Base-by-base conservation (phyloP, 2,888 invertebrate genomes). In the Heliconius sara region DNA sequence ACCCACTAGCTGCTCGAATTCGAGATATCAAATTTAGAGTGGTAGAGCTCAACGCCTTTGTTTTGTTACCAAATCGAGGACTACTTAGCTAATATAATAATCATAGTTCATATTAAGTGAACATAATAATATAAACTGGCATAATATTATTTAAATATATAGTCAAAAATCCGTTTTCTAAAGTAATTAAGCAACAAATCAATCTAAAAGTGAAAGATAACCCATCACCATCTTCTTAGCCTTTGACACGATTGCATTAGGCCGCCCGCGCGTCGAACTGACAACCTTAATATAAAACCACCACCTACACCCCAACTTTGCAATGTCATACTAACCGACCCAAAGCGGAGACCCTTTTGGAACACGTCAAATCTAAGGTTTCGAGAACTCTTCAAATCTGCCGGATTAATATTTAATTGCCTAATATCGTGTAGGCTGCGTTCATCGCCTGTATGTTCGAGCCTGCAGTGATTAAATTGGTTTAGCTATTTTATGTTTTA, bases 401-500 rank as follows among this genome's bases (percentile, higher is more conserved):
- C 80, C 83, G 88, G 85, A 81, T n/a, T 90, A 83, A 83, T 86
- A 85, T 90, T 89, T 90, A 91, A 89, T 94, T 94, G 91, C 92
- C 87, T 89, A 93, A 93, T 87, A 91, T 82, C 89, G 90, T 89
- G 94, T 94, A 92, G 92, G 93, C 89, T 89, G 91, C 87, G 85
- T 85, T 86, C 86, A 87, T 87, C 86, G 85, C 39, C 25, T 25
- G 86, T 88, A 86, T 88, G 90, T 91, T 89, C 87, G 90, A 88
- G 84, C 83, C 85, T 89, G 89, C 89, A 89, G 87, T 87, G 87
- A 86, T 85, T 39, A 16, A 16, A 70, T 13, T 6, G 16, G 67
- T 47, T 70, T 7, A 22, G 22, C 22, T 47, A 16, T 34, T 25
- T 7, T 70, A 25, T 7, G n/a, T 25, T 43, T 47, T 70, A 47